These are phyloP conservation scores for Orientallactaga bullata DNA, from an alignment of 2,113 vertebrate species.

Conservation along the genomic window DNA sequence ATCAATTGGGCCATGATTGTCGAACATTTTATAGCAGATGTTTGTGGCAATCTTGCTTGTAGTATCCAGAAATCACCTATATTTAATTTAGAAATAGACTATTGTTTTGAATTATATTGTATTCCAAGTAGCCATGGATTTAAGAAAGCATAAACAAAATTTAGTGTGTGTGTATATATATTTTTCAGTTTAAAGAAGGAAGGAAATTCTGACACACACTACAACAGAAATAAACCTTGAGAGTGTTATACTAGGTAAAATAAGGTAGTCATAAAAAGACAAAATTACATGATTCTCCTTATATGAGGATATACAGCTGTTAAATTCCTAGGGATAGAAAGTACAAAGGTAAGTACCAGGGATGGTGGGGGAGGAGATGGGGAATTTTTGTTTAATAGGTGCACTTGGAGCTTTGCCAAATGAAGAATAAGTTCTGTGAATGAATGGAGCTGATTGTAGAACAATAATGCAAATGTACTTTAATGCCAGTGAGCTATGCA, in stretches of 20 bases:
- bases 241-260: neutral
- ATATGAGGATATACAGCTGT: neutral
- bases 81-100: slow-evolving; percentile 25
- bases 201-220: neutral
- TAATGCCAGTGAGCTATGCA: neutral
- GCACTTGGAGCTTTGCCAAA: neutral
- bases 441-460: neutral
- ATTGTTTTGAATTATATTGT: neutral
- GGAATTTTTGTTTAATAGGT: neutral
- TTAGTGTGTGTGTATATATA: neutral
- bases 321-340: neutral
- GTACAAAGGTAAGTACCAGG: neutral
- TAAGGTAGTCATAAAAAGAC: neutral
- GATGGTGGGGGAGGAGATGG: neutral
- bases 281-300: neutral
- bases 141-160: neutral
- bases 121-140: neutral
- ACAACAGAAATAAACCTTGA: neutral
- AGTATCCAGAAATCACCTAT: neutral
- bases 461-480: neutral
- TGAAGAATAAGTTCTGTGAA: neutral
- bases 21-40: neutral
- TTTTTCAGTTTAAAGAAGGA: neutral
- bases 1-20: neutral
- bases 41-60: neutral